phyloP scores from a whole-genome alignment of 2,888 invertebrate genomes.

The Cheilosia soror region DNA sequence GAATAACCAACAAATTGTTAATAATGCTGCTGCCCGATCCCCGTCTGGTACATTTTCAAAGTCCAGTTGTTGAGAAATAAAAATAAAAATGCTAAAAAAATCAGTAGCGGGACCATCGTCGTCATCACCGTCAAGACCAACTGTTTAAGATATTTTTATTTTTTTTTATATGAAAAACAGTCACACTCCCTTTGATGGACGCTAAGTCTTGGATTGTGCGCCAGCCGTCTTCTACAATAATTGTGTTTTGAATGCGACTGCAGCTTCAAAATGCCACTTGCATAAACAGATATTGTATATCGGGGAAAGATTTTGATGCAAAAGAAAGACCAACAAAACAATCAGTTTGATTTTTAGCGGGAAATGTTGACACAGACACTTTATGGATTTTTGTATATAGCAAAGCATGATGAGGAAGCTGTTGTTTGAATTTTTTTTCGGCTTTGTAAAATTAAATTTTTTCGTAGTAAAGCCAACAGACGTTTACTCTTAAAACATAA shows the following conservation, averaged over 20 bases:
- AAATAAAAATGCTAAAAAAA: slow-evolving; percentile 3
- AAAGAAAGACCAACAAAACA: slow-evolving; percentile 3
- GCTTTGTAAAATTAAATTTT: not conserved
- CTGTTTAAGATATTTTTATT: slow-evolving; percentile 8
- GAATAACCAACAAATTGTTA: slow-evolving; percentile 56
- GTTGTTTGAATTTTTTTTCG: not conserved
- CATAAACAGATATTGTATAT: slow-evolving; percentile 45
- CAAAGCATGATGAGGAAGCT: not conserved
- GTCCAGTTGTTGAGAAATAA: slow-evolving; percentile 22
- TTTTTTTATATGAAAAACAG: slow-evolving; percentile 32
- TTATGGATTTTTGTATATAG: not conserved
- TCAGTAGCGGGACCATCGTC: not conserved
- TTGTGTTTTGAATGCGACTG: slow-evolving; percentile 17
- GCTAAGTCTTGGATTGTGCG: slow-evolving; percentile 29
- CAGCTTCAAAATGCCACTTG: slow-evolving; percentile 41
- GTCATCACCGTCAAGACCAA: slow-evolving; percentile 1
- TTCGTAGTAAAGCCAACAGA: no score
- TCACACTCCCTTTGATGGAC: slow-evolving; percentile 30
- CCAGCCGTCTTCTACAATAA: slow-evolving; percentile 34
- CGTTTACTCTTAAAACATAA: no score
- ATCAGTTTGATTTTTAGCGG: not conserved
- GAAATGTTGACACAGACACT: slow-evolving; percentile 8
- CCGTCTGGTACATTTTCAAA: slow-evolving; percentile 11
- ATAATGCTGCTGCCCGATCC: slow-evolving; percentile 13
- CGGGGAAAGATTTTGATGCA: slow-evolving; percentile 17